Percentiles rank a stretch among this genome's conserved stretches.
These are phyloP conservation scores for Volucella zonaria DNA, from an alignment of 2,888 invertebrate species.

Conservation along the genomic window DNA sequence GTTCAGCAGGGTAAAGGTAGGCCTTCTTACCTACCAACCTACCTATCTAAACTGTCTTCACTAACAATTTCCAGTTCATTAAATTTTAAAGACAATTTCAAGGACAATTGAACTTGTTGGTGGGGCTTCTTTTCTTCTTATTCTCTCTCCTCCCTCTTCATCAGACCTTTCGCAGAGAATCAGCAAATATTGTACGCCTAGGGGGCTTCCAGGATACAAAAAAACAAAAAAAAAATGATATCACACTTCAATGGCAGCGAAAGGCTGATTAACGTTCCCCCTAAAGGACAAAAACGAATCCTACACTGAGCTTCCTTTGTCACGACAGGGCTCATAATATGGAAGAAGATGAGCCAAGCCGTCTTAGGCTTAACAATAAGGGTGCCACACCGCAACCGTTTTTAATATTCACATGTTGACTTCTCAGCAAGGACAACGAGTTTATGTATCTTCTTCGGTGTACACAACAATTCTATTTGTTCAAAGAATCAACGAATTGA, in stretches of 20 bases:
- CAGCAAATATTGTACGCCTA: neutral
- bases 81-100: constrained; percentile 60
- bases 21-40: neutral
- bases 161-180: neutral
- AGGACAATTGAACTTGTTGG: constrained; percentile 52
- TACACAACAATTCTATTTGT: constrained; percentile 35
- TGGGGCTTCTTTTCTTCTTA: constrained; percentile 10
- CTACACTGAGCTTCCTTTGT: constrained; percentile 8
- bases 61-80: constrained; percentile 56
- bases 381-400: neutral
- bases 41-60: no score
- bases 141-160: neutral
- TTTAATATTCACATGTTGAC: constrained; percentile 42
- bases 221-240: constrained; percentile 26
- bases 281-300: neutral
- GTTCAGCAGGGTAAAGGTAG: neutral
- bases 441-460: constrained; percentile 4
- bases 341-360: constrained; percentile 2
- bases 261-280: constrained; percentile 9
- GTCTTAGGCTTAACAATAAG: constrained; percentile 6
- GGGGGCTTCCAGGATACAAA: neutral
- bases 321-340: neutral
- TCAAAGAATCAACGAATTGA: constrained; percentile 11
- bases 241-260: constrained; percentile 51
- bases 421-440: constrained; percentile 21